Conservation (phyloP, 1,140 invertebrate species). For the Gyrodactylus salaris region DNA sequence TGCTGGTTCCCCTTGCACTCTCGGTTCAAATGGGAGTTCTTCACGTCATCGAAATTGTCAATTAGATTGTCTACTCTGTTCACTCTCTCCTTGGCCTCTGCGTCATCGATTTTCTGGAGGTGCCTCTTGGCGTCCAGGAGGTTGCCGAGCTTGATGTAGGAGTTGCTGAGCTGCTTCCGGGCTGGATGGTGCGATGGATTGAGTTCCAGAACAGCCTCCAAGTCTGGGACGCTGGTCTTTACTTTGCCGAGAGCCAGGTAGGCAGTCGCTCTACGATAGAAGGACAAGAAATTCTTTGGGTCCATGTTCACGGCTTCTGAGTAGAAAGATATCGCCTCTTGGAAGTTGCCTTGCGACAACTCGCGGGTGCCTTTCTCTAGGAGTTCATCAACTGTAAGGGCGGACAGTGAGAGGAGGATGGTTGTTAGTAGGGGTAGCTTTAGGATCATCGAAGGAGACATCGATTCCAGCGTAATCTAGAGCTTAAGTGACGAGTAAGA, state of each 20-base stretch:
- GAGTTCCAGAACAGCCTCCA: slow-evolving; percentile 17
- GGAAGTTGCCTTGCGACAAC: slow-evolving; percentile 52
- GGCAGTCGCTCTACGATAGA: slow-evolving; percentile 45
- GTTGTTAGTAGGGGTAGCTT: not conserved
- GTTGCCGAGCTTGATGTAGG: not conserved
- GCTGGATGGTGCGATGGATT: not conserved
- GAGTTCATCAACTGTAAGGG: slow-evolving; percentile 46
- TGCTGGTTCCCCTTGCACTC: not conserved
- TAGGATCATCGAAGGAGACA: too few species aligned
- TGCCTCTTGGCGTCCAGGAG: not conserved
- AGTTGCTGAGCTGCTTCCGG: not conserved
- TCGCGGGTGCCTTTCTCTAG: slow-evolving; percentile 61
- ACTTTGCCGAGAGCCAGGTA: slow-evolving; percentile 78
- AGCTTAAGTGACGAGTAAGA: not conserved
- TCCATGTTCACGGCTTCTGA: slow-evolving; percentile 88
- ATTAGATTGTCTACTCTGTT: not conserved
- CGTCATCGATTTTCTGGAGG: not conserved
- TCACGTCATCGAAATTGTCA: not conserved
- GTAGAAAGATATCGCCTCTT: slow-evolving; percentile 79
- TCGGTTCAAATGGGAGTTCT: not conserved
- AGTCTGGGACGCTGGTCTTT: slow-evolving; percentile 62
- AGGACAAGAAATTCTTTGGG: slow-evolving; percentile 69
- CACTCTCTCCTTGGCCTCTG: not conserved
- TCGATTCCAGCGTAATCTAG: not conserved
- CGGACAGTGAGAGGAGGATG: not conserved